Base-by-base conservation (phyloP, 2,888 invertebrate genomes). In the Formica aserva region DNA sequence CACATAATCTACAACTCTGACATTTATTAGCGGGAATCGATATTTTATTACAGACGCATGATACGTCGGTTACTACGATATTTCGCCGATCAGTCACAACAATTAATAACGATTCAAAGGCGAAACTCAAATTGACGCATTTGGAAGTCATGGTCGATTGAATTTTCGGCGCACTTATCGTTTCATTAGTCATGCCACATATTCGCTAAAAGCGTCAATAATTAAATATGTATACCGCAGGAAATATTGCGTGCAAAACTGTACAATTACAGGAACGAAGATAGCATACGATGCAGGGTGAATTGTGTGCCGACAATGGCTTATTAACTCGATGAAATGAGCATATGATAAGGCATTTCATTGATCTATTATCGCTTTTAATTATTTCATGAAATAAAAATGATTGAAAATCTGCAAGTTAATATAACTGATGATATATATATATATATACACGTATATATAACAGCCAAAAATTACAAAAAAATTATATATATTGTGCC, bases 61-160 rank as follows among this genome's bases (percentile, higher is more conserved):
- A 85, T 85, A 55, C 41, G 76, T 65, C 74, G 85, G 77, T 75
- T 67, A 80, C 81, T 84, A 85, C 65, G 83, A 82, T 82, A 80
- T 72, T 84, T 82, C 85, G 78, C 71, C 81, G 85, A 86, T 88
- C 88, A 86, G 86, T 88, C 86, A 84, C 71, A 83, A 86, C 89
- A 89, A 90, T 90, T 89, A 89, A 89, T 89, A 84, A 84, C 75
- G 83, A 88, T 87, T 86, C 85, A 88, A 85, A 60, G 82, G 66
- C 66, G 77, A 76, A 89, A 74, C 85, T 87, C 86, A 65, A 89
- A 82, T 78, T 83, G 85, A 74, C 85, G 69, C 86, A 71, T 63
- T 62, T 85, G 83, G 66, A 86, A 85, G 84, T 85, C 82, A 87
- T 74, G 87, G 84, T 74, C 81, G 87, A 74, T 71, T 86, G 84